Base-by-base conservation (phyloP, 2,797 vertebrate species). In the Myripristis murdjan region DNA sequence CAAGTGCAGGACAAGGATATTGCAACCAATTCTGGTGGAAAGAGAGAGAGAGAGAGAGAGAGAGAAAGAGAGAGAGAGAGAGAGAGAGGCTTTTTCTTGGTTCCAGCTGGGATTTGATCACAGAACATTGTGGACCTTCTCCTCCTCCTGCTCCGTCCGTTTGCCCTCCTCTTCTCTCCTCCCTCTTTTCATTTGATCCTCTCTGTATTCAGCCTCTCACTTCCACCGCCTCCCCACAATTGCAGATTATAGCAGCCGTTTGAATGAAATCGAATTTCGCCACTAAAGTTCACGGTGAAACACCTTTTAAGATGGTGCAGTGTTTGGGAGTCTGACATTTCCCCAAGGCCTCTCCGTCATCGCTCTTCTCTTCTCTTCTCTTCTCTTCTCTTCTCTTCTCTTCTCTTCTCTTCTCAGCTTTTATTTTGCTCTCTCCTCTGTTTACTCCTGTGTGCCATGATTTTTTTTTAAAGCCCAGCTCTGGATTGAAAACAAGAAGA, bases 41-140 rank as follows among this genome's bases (percentile, higher is more conserved):
- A 63, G 39, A 43, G 26, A n/a, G 18, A 10, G 46, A 16, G 31
- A 48, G 20, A 51, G 22, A 51, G 48, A 64, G 14, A 62, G 31
- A 61, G 58, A 61, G 43, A 60, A 41, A n/a, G 54, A 37, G 33
- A 57, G 31, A 57, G 18, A 39, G 54, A 20, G 53, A 55, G 54
- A 56, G 54, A 43, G 37, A 58, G 55, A 56, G 11, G 35, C 8
- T 15, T 15, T 14, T 7, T 16, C n/a, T 11, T 20, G 23, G n/a
- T 69, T 80, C 63, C 81, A 75, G 78, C 60, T 58, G 58, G 65
- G 64, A 72, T 26, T 37, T 63, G 60, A 58, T 71, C 35, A 46
- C 62, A 63, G 84, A 76, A 80, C 85, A 81, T 81, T 85, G 73
- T 85, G 77, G 70, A 59, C 85, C 80, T 73, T 73, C 63, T 65